Base-by-base conservation (phyloP, 30 jellyfish, hydroid and myxozoan genomes). In the Rhopilema esculentum region DNA sequence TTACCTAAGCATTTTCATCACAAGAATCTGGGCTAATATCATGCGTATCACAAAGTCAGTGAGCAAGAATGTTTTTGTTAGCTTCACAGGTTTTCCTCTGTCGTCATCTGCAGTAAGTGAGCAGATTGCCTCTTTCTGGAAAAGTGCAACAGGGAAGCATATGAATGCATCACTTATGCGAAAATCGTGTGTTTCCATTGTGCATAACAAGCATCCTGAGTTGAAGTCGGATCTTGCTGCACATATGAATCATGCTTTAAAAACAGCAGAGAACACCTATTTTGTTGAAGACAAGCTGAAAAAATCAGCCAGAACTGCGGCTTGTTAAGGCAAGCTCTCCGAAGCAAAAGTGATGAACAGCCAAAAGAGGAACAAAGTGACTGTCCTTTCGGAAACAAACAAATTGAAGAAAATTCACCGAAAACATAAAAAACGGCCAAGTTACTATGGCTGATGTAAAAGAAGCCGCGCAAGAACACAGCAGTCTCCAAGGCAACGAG, bases 151-250 rank as follows among this genome's bases (percentile, higher is more conserved):
- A 22, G 82, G 82, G 20, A 71, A 71, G 69, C 82, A 71, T 28
- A 71, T 71, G 82, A 83, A 57, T 66, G 79, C 92, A 53, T 51
- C 89, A 22, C 31, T 68, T 25, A 77, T 83, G 89, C 40, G 92
- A 51, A 83, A 83, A 62, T 83, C 52, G 32, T 57, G 66, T n/a
- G 92, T 84, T 65, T 19, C 92, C 22, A 33, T n/a, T 20, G 88
- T 72, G 57, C 88, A 84, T 67, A 32, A 72, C 27, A 6, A 25
- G 32, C 78, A 72, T 31, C 88, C 88, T 20, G 82, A 49, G 18
- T 19, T 21, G 67, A 69, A 72, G 32, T 72, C n/a, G n/a, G n/a
- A n/a, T n/a, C n/a, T n/a, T n/a, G 82, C 82, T 23, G 27, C 57
- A 21, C 82, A 71, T 19, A 71, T 71, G 82, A 26, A 31, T 65